phyloP scores from a whole-genome alignment of 2,888 invertebrate genomes.

The Orgyia antiqua region DNA sequence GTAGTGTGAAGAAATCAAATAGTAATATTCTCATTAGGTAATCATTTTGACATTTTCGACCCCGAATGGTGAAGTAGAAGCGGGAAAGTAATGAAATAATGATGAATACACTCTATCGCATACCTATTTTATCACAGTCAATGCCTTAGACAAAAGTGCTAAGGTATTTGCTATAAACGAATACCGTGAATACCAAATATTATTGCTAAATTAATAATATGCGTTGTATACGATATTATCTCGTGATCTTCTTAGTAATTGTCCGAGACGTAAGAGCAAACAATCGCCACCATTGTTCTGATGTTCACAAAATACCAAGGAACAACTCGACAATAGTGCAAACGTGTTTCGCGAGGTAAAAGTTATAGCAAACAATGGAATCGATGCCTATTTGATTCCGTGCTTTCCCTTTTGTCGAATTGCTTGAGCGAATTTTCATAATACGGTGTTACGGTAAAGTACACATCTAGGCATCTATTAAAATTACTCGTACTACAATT shows the following conservation, averaged over 20 bases:
- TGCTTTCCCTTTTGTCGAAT: slow-evolving; percentile 58
- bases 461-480: slow-evolving; percentile 20
- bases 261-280: slow-evolving; percentile 37
- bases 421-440: slow-evolving; percentile 41
- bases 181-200: not conserved
- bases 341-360: slow-evolving; percentile 55
- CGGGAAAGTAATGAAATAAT: too few relatives aligned
- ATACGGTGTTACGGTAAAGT: slow-evolving; percentile 33
- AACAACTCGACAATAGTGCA: slow-evolving; percentile 48
- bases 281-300: slow-evolving; percentile 58
- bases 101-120: too few relatives aligned
- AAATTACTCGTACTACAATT: slow-evolving; percentile 12
- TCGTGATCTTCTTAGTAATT: slow-evolving; percentile 51
- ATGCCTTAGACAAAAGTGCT: too few relatives aligned
- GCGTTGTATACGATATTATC: slow-evolving; percentile 14
- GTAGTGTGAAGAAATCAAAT: too few relatives aligned
- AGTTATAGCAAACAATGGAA: slow-evolving; percentile 55
- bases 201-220: slow-evolving; percentile 12
- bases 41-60: too few relatives aligned
- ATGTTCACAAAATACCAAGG: slow-evolving; percentile 36
- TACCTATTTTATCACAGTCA: too few relatives aligned
- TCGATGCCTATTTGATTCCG: slow-evolving; percentile 51
- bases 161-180: too few relatives aligned
- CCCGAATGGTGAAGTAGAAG: too few relatives aligned
- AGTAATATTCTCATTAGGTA: too few relatives aligned